These are phyloP conservation scores for Nemurella pictetii DNA, from an alignment of 2,888 invertebrate genomes.

Conservation along the genomic window DNA sequence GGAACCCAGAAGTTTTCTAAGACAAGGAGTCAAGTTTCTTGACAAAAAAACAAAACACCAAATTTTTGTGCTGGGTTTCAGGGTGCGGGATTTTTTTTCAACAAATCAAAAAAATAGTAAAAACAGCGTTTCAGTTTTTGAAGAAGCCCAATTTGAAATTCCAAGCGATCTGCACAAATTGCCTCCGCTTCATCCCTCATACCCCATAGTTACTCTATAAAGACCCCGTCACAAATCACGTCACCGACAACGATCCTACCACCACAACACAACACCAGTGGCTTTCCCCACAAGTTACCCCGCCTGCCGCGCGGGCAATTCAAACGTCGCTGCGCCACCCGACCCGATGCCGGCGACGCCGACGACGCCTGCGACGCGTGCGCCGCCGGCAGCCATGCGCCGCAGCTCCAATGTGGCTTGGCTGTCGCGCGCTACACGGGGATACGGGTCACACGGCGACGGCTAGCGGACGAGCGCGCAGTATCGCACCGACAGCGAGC, in stretches of 20 bases:
- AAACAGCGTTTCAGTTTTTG: too few relatives aligned
- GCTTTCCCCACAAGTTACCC: neutral
- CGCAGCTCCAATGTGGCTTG: neutral
- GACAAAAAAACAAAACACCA: too few relatives aligned
- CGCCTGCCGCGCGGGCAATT: neutral
- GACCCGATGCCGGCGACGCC: neutral
- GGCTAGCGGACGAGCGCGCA: neutral
- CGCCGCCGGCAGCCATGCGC: neutral
- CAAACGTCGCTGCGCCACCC: too few relatives aligned
- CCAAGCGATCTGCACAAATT: too few relatives aligned
- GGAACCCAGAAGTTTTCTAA: too few relatives aligned
- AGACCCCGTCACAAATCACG: neutral
- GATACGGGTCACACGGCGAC: neutral
- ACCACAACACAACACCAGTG: neutral
- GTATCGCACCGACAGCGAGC: neutral
- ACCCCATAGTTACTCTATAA: too few relatives aligned
- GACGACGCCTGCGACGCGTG: neutral
- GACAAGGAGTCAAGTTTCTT: too few relatives aligned
- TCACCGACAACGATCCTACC: neutral
- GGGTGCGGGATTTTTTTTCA: too few relatives aligned
- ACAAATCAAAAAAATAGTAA: too few relatives aligned
- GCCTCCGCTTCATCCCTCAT: too few relatives aligned
- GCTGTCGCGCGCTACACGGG: neutral
- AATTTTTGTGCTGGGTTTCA: too few relatives aligned
- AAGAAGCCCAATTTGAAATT: too few relatives aligned